Evolutionary conservation across 2,888 invertebrate species (phyloP).

Genomic region (Ormyrus rosae): DNA sequence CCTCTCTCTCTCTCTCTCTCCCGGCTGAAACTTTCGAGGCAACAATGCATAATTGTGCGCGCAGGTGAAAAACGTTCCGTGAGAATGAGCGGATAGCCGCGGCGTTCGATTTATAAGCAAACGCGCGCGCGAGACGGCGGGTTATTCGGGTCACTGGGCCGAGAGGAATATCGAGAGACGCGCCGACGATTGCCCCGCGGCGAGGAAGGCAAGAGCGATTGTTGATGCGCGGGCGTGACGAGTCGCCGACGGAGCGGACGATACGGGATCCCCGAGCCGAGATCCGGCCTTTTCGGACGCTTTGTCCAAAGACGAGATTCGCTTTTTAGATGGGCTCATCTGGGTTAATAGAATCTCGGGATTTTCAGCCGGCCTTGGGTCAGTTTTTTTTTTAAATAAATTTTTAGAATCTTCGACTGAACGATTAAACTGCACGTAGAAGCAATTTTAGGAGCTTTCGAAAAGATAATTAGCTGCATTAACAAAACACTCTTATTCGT

Average conservation of each 20-base stretch:
- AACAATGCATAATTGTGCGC: neutral
- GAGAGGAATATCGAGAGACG: conserved; percentile 58
- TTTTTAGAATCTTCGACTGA: too few species aligned
- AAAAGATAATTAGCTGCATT: too few species aligned
- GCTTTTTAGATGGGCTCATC: too few species aligned
- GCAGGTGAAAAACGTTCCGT: conserved; percentile 10
- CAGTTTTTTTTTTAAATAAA: too few species aligned
- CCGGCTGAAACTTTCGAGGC: neutral
- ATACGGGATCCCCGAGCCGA: conserved; percentile 12
- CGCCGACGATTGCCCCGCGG: conserved; percentile 49
- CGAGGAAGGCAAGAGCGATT: neutral
- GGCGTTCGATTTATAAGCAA: conserved; percentile 54
- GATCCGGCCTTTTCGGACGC: too few species aligned
- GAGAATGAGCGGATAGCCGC: conserved; percentile 39
- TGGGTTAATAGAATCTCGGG: too few species aligned
- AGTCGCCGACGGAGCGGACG: neutral
- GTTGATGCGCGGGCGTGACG: neutral
- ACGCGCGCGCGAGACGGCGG: conserved; percentile 12
- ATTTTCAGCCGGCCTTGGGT: too few species aligned
- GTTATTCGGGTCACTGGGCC: conserved; percentile 74
- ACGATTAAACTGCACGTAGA: too few species aligned
- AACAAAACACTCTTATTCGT: too few species aligned
- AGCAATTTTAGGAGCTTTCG: too few species aligned
- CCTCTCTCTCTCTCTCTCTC: too few species aligned
- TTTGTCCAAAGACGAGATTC: too few species aligned